A percentile compares a stretch with the other conserved stretches of the same genome.
Conservation (phyloP, 2,797 vertebrate genomes). For the Crocidura indochinensis region DNA sequence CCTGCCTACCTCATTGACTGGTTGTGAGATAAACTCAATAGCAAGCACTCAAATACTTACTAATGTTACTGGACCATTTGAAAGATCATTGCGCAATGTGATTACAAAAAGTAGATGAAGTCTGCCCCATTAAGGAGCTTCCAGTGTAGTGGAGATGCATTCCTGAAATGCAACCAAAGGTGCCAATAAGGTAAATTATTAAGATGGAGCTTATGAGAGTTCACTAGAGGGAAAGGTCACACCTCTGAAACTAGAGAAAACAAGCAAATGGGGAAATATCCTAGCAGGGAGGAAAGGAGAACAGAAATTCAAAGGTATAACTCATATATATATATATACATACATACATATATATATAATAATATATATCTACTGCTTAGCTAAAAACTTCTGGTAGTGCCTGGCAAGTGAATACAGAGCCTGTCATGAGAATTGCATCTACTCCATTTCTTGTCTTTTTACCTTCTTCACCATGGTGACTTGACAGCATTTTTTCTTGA, state of each 20-base stretch:
- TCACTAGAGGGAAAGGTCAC: neutral
- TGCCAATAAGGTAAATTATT: neutral
- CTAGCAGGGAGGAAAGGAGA: neutral
- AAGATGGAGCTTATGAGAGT: neutral
- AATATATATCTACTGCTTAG: neutral
- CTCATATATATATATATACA: neutral
- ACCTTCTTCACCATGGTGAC: neutral
- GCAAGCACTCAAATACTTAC: conserved; percentile 44
- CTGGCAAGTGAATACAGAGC: too few relatives aligned
- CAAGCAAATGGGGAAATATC: neutral
- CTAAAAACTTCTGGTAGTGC: neutral
- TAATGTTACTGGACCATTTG: neutral
- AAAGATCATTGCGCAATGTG: neutral
- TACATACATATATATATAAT: too few relatives aligned
- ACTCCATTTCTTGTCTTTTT: neutral
- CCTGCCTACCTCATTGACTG: conserved; percentile 5
- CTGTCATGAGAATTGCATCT: neutral
- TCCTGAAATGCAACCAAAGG: neutral
- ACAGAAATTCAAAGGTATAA: neutral
- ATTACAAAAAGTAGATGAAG: neutral
- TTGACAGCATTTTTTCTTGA: too few relatives aligned
- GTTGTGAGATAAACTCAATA: neutral
- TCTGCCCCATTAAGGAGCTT: neutral
- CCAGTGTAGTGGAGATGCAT: neutral
- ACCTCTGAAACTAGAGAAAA: conserved; percentile 20